Conservation (phyloP, 2,888 invertebrate genomes). For the Helleia helle region DNA sequence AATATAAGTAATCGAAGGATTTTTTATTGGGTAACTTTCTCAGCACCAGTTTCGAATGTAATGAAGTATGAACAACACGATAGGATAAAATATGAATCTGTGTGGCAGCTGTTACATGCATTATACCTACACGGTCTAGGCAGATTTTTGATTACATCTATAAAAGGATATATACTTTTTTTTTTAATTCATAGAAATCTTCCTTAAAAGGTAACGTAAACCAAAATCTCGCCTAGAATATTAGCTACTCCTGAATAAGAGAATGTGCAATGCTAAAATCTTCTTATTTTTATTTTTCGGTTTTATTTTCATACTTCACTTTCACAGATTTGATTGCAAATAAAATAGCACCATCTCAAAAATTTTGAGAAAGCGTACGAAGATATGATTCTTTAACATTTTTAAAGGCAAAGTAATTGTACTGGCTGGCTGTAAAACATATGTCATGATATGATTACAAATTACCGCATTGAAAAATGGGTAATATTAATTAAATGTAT, state of each 20-base stretch:
- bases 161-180: background rate
- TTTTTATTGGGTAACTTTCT: constrained; percentile 5
- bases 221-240: constrained; percentile 51
- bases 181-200: background rate
- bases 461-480: too few relatives aligned
- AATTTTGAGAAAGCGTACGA: constrained; percentile 35
- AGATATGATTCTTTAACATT: constrained; percentile 35
- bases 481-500: too few relatives aligned
- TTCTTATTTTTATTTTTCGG: constrained; percentile 62
- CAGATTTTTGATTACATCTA: constrained; percentile 50
- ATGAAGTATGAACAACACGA: constrained; percentile 4
- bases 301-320: constrained; percentile 64
- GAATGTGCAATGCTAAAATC: constrained; percentile 72
- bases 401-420: background rate
- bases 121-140: constrained; percentile 49
- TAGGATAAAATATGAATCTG: constrained; percentile 27
- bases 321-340: constrained; percentile 44
- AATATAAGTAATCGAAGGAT: background rate
- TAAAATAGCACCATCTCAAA: constrained; percentile 47
- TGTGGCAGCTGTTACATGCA: constrained; percentile 70
- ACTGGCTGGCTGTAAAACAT: too few relatives aligned
- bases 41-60: constrained; percentile 56
- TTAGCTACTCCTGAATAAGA: constrained; percentile 63
- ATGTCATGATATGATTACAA: too few relatives aligned
- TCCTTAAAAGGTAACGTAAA: constrained; percentile 29